Base-by-base conservation (phyloP, 1,140 invertebrate species). In the Drosophila ficusphila region DNA sequence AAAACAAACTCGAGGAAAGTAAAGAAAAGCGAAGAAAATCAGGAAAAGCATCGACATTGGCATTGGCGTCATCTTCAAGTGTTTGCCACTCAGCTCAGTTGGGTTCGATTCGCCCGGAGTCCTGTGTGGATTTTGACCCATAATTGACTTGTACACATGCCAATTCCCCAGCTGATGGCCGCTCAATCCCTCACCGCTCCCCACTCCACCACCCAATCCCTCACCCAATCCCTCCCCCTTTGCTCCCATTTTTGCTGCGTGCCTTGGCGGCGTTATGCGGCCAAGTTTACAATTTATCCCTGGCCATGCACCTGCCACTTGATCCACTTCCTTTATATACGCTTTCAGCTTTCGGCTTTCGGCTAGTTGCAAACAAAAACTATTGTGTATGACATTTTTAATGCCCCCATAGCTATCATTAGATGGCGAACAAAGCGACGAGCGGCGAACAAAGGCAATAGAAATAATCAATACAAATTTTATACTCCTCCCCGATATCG, bases 401-500 rank as follows among this genome's bases (percentile, higher is more conserved):
- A 86, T 86, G 77, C 82, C 82, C 81, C 81, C 81, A 82, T 62
- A 81, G 81, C 81, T 88, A 86, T 86, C 81, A 88, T 86, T 85
- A 85, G 81, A 83, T 78, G 61, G 69, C 74, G 74, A 78, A 82
- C 79, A 82, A 82, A 82, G 79, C 79, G 70, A 71, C 81, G 79
- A 38, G 29, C 69, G 54, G 39, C 64, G 76, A 86, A 88, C 82
- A 86, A 88, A 88, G 82, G 68, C 81, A 88, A 86, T 86, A 76
- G 77, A 88, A 86, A 86, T 86, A 86, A 86, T 86, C 81, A 88
- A 86, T 86, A 86, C 82, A 86, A 86, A 86, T 86, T 86, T 86
- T 77, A 82, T 86, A 70, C 60, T 7, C 8, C 7, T 56, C 19
- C n/a, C 16, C 5, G 3, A 27, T 41, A 27, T 42, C 23, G 11